Conservation (phyloP, 2,888 invertebrate species). For the Fragum whitleyi region DNA sequence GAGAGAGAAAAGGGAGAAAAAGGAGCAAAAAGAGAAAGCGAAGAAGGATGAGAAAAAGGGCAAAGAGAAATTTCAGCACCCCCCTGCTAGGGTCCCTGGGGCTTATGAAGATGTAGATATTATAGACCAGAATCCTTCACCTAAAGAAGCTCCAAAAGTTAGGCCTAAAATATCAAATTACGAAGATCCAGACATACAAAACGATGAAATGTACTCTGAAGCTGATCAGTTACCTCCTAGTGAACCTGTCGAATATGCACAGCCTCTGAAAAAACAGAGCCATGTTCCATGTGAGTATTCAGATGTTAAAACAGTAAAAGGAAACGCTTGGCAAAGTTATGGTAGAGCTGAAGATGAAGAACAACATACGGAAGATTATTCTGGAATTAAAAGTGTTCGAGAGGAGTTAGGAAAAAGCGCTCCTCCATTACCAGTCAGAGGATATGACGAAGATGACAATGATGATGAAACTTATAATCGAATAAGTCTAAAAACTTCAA, state of each 20-base stretch:
- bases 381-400: constrained; percentile 46
- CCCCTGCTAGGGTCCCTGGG: background rate
- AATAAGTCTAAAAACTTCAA: constrained; percentile 10
- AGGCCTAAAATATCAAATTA: background rate
- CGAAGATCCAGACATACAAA: background rate
- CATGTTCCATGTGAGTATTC: constrained; percentile 46
- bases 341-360: constrained; percentile 53
- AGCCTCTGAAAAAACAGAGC: constrained; percentile 3
- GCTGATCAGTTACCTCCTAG: constrained; percentile 17
- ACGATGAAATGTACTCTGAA: constrained; percentile 17
- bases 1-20: constrained; percentile 31
- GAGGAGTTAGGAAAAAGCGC: constrained; percentile 24
- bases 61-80: constrained; percentile 18
- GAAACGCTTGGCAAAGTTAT: constrained; percentile 66
- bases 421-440: constrained; percentile 41
- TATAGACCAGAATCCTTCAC: background rate
- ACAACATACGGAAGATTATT: constrained; percentile 63
- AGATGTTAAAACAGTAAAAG: constrained; percentile 44
- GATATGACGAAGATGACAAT: constrained; percentile 36
- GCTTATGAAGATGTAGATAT: constrained; percentile 18
- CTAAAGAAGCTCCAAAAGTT: background rate
- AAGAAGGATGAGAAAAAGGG: constrained; percentile 32
- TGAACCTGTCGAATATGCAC: constrained; percentile 30
- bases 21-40: constrained; percentile 42
- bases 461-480: constrained; percentile 54